Conservation (phyloP, 2,888 invertebrate genomes). For the Tetheella fluctuosa region DNA sequence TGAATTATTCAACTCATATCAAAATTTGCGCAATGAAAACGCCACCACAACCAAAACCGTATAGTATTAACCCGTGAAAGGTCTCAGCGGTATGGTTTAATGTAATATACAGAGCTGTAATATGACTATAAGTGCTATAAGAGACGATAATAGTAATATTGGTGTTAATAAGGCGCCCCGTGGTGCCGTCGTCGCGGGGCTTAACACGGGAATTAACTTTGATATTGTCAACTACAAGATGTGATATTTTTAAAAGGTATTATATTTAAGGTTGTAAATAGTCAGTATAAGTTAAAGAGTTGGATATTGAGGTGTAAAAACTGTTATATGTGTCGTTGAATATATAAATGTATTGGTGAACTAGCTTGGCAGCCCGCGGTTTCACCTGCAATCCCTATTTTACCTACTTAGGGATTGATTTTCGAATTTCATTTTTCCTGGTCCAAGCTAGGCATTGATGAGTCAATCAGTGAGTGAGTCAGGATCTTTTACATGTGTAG, state of each 20-base stretch:
- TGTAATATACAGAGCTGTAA: slow-evolving; percentile 23
- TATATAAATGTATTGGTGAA: too few species aligned
- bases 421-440: too few species aligned
- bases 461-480: too few species aligned
- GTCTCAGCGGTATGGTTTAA: slow-evolving; percentile 30
- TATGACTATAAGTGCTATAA: slow-evolving; percentile 4
- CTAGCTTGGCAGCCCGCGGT: too few species aligned
- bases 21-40: neutral
- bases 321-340: too few species aligned
- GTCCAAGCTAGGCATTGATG: too few species aligned
- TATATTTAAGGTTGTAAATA: too few species aligned
- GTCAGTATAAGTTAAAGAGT: too few species aligned
- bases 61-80: slow-evolving; percentile 34
- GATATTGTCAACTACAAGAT: neutral
- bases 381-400: too few species aligned
- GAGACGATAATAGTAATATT: slow-evolving; percentile 38
- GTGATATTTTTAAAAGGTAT: neutral
- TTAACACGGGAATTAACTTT: neutral
- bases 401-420: too few species aligned
- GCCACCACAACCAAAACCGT: neutral
- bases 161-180: slow-evolving; percentile 42
- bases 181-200: slow-evolving; percentile 43
- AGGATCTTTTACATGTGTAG: too few species aligned
- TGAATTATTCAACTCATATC: neutral
- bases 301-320: neutral